Evolutionary conservation across 2,888 invertebrate species (phyloP).

Genomic region (Tetragonula carbonaria): DNA sequence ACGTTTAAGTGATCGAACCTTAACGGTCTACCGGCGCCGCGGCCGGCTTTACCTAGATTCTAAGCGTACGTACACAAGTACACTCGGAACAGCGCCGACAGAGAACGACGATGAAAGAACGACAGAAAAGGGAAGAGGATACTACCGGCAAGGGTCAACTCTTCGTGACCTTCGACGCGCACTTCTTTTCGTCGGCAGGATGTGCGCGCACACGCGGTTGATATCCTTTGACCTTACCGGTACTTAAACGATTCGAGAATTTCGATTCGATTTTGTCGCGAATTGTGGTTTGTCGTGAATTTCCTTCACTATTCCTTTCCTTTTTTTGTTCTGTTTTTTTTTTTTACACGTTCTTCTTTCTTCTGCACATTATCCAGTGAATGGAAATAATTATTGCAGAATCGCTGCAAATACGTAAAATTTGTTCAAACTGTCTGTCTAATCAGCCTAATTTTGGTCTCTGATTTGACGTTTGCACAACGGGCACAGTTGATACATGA

Average conservation of each 20-base stretch:
- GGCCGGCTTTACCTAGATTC: constrained; percentile 70
- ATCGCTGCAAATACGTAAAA: too few relatives aligned
- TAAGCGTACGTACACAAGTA: constrained; percentile 54
- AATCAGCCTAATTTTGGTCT: too few relatives aligned
- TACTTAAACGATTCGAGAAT: constrained; percentile 32
- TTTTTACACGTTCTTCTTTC: too few relatives aligned
- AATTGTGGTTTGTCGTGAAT: neutral
- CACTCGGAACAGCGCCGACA: constrained; percentile 11
- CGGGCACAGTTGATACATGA: too few relatives aligned
- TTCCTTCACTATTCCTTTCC: neutral
- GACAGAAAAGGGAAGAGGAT: constrained; percentile 30
- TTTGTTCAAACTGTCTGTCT: too few relatives aligned
- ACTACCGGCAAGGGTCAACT: constrained; percentile 64
- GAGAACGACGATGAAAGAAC: neutral
- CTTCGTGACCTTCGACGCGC: constrained; percentile 49
- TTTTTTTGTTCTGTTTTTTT: neutral
- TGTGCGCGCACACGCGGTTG: constrained; percentile 50
- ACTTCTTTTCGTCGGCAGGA: constrained; percentile 53
- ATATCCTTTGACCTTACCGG: constrained; percentile 60
- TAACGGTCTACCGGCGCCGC: constrained; percentile 75
- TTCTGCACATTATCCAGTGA: too few relatives aligned
- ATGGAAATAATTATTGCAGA: too few relatives aligned
- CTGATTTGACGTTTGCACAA: too few relatives aligned
- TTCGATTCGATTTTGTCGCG: constrained; percentile 25
- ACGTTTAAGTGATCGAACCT: constrained; percentile 76